These are phyloP conservation scores for Dryobotodes eremita DNA, from an alignment of 2,888 invertebrate species.

Conservation along the genomic window DNA sequence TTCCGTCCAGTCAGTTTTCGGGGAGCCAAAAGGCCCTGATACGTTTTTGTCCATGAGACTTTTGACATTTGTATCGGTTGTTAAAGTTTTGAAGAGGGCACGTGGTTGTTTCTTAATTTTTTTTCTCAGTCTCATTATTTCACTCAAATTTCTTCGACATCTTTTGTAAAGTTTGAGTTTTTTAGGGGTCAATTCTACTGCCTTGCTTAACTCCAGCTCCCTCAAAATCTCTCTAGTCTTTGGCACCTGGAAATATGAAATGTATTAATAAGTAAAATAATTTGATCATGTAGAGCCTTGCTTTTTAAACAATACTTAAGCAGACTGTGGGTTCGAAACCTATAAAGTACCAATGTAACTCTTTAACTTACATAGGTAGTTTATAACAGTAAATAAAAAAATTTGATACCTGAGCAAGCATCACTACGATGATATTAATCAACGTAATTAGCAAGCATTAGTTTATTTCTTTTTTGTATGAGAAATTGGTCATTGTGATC, in stretches of 20 bases:
- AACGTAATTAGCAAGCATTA: too few relatives aligned
- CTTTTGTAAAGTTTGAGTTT: slow-evolving; percentile 23
- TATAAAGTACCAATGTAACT: background rate
- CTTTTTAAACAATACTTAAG: background rate
- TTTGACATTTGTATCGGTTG: slow-evolving; percentile 20
- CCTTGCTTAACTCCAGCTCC: slow-evolving; percentile 14
- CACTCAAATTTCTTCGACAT: slow-evolving; percentile 17
- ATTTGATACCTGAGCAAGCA: too few relatives aligned
- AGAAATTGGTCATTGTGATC: too few relatives aligned
- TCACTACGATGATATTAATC: too few relatives aligned
- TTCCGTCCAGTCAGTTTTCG: slow-evolving; percentile 45
- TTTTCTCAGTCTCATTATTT: too few relatives aligned
- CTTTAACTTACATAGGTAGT: too few relatives aligned
- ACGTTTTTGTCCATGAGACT: slow-evolving; percentile 17
- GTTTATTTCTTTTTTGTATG: too few relatives aligned
- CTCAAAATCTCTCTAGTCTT: slow-evolving; percentile 15
- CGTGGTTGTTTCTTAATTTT: slow-evolving; percentile 1
- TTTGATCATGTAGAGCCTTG: too few relatives aligned
- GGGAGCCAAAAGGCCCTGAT: slow-evolving; percentile 31
- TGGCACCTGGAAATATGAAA: slow-evolving; percentile 20
- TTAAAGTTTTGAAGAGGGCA: slow-evolving; percentile 15
- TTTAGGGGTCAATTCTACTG: background rate
- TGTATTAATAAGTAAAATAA: slow-evolving; percentile 6
- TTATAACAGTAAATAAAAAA: too few relatives aligned
- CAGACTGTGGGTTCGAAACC: background rate